Base-by-base conservation (phyloP, 2,113 vertebrate species). In the Thinocorus orbignyianus region DNA sequence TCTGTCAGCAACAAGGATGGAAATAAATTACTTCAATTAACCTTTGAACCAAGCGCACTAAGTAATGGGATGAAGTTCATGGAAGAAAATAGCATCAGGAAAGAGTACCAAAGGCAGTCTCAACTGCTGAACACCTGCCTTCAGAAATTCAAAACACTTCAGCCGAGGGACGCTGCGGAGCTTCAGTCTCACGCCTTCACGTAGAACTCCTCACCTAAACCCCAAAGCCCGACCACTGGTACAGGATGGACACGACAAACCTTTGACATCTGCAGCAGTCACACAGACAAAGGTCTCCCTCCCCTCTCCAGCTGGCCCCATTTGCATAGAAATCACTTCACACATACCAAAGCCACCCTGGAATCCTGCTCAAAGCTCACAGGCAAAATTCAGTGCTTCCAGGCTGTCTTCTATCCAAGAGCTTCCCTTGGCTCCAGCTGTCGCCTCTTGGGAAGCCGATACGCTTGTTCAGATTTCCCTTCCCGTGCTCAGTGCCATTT, bases 11-110 rank as follows among this genome's bases (percentile, higher is more conserved):
- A 46, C 33, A 52, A 84, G 41, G 80, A 81, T 70, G 69, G 65
- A 90, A 95, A 84, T 70, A 66, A 54, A 92, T 86, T 44, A 90
- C 78, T 87, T 78, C 11, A 30, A 17, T 69, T 78, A 81, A 92
- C 73, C 88, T 90, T 94, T 93, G 81, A 92, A 87, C 81, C 37
- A 64, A 24, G n/a, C 30, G 66, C 37, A 42, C 15, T 22, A 70
- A 91, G 72, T 42, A 89, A 73, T 44, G 26, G 61, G 26, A 84
- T 89, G n/a, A 84, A 74, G 78, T 84, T 81, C 81, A 78, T 16
- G 22, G 52, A 91, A 57, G 72, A 72, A 86, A 81, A 60, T 11
- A 69, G 57, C 71, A 51, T 26, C 18, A 8, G 48, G 71, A 44
- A 51, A 16, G 39, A 33, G 28, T 19, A 68, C 37, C 37, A 39